Conservation (phyloP, 1,140 invertebrate genomes). For the Bicyclus anynana region DNA sequence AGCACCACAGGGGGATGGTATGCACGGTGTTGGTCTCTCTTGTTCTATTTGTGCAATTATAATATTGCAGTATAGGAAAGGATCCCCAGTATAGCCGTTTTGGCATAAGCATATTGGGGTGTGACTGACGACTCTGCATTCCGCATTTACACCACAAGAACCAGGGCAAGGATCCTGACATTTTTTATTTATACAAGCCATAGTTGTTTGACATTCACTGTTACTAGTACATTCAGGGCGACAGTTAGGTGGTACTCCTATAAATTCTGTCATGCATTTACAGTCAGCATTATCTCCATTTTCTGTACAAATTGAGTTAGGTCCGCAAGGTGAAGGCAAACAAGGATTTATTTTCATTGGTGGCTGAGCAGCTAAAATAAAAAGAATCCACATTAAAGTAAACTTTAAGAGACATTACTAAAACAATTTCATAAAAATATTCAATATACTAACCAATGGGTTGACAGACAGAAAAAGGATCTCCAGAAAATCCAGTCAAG, state of each 20-base stretch:
- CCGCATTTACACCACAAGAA: constrained; percentile 81
- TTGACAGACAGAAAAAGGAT: constrained; percentile 80
- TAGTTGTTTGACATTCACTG: constrained; percentile 80
- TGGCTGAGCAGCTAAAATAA: constrained; percentile 42
- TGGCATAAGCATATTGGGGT: constrained; percentile 80
- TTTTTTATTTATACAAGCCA: constrained; percentile 82
- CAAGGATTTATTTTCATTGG: constrained; percentile 76
- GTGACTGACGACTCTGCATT: constrained; percentile 80
- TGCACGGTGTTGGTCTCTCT: constrained; percentile 80
- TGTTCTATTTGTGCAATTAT: constrained; percentile 60
- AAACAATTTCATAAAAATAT: constrained; percentile 1
- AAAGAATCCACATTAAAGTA: neutral
- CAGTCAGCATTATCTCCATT: constrained; percentile 79
- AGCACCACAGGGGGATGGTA: constrained; percentile 85
- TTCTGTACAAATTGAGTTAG: constrained; percentile 81
- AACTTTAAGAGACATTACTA: neutral
- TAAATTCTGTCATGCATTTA: constrained; percentile 79
- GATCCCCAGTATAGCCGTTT: constrained; percentile 82
- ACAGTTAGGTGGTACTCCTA: constrained; percentile 80
- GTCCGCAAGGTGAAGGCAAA: constrained; percentile 81
- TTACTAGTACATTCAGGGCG: constrained; percentile 84
- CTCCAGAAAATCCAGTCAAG: constrained; percentile 78
- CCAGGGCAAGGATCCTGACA: constrained; percentile 85
- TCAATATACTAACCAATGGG: constrained; percentile 73
- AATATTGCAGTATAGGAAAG: constrained; percentile 79